A percentile compares a stretch with the other conserved stretches of the same genome.
These are phyloP conservation scores for Ambastaia sidthimunki DNA, from an alignment of 2,797 vertebrate species.

Conservation along the genomic window DNA sequence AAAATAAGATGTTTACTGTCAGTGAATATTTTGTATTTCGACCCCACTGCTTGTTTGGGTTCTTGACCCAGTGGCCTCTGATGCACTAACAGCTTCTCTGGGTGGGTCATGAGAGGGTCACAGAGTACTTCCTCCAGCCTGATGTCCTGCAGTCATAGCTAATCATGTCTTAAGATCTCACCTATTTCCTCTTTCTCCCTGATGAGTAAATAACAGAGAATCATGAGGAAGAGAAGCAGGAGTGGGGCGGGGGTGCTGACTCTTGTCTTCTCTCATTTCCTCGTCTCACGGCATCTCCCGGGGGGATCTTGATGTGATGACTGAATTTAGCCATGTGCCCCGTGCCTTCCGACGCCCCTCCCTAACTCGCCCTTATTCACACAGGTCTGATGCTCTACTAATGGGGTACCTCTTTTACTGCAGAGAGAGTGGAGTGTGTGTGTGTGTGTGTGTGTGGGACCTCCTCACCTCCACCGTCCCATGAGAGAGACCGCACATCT, in stretches of 20 bases:
- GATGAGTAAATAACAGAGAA: conserved; percentile 70
- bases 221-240: conserved; percentile 49
- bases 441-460: conserved; percentile 62
- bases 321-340: conserved; percentile 81
- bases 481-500: conserved; percentile 21
- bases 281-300: conserved; percentile 66
- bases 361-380: conserved; percentile 52
- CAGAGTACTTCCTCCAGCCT: neutral
- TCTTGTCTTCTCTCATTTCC: conserved; percentile 53
- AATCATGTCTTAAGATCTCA: conserved; percentile 48
- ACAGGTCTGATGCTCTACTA: conserved; percentile 64
- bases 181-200: conserved; percentile 68
- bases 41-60: conserved; percentile 2
- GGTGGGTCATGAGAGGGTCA: conserved; percentile 12
- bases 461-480: conserved; percentile 51
- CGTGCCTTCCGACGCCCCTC: conserved; percentile 54
- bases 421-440: conserved; percentile 63
- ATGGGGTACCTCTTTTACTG: conserved; percentile 68
- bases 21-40: neutral
- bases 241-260: conserved; percentile 61
- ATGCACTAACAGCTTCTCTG: neutral
- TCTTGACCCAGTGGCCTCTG: conserved; percentile 24
- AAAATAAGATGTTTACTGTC: too few relatives aligned
- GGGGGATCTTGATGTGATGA: conserved; percentile 75
- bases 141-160: conserved; percentile 23